Evolutionary conservation across 2,113 vertebrate species (phyloP).

Genomic region (Alexandromys fortis): DNA sequence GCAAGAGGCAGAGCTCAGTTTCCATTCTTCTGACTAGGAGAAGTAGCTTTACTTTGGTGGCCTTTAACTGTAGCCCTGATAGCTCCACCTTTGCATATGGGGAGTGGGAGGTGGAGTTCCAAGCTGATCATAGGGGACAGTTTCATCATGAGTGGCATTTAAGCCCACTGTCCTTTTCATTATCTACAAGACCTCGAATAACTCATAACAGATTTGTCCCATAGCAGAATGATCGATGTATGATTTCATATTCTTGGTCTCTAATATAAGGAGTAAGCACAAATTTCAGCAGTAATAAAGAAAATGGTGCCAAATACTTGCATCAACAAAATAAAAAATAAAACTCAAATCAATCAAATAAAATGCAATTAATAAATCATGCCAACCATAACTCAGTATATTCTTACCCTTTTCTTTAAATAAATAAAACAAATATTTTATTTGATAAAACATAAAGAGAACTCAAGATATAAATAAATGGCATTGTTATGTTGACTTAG

Average conservation of each 20-base stretch:
- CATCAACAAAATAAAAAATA: neutral
- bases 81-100: neutral
- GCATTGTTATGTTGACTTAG: neutral
- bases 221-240: neutral
- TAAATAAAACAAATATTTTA: conserved; percentile 15
- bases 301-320: neutral
- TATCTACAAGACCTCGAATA: neutral
- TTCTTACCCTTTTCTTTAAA: neutral
- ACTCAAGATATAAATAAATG: neutral
- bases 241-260: neutral
- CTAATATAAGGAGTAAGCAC: neutral
- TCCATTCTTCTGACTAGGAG: neutral
- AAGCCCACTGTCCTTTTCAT: neutral
- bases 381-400: neutral
- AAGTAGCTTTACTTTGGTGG: neutral
- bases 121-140: no score
- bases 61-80: neutral
- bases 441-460: conserved; percentile 12
- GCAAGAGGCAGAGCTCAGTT: neutral
- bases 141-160: neutral
- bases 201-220: neutral
- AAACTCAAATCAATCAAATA: neutral
- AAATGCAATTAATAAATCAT: neutral
- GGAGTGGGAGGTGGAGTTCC: no score
- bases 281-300: neutral